Evolutionary conservation across 2,797 vertebrate species (phyloP), one percentile per base, ranked within the genome.

Genomic region (Paramormyrops hopkinsi): DNA sequence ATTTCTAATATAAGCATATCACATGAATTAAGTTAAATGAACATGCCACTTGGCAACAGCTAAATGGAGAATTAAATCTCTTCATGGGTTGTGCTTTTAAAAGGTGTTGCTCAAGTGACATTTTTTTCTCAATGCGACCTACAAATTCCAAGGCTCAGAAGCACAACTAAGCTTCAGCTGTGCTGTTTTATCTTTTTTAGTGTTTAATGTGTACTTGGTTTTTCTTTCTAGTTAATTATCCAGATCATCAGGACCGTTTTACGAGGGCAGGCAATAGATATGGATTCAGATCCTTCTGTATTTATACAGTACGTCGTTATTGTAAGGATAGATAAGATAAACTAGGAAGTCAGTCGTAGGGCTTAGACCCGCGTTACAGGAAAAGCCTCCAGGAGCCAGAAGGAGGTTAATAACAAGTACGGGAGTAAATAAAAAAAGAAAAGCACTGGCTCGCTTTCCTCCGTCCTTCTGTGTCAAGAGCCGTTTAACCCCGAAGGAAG

Each of bases 401-500:
- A 79, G n/a, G 22, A 29, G 17, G 48, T 48, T 88, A 41, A 53
- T 25, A 69, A 56, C 48, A 73, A 54, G 33, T 22, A 54, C 54
- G 25, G 83, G 62, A 54, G 87, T 79, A 46, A 79, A 79, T 76
- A 90, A 51, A 44, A 73, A 48, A 90, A 82, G 44, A 82, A 83
- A 59, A 83, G 53, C 86, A 73, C 89, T 69, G n/a, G 53, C 85
- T 46, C 51, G 83, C 29, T 94, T 91, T 86, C 92, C 92, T 94
- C 91, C 92, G 92, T 94, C 94, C 94, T 94, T 93, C 94, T 91
- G 91, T 95, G 94, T 94, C 92, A 94, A 94, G 93, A 93, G 93
- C 94, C 94, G 93, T 95, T 96, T 95, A 96, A 96, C 94, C 94
- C 93, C 94, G 93, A 94, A 94, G 93, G 92, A 92, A 92, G 95